phyloP scores from a whole-genome alignment of 2,113 vertebrate species.

The Nothobranchius furzeri region DNA sequence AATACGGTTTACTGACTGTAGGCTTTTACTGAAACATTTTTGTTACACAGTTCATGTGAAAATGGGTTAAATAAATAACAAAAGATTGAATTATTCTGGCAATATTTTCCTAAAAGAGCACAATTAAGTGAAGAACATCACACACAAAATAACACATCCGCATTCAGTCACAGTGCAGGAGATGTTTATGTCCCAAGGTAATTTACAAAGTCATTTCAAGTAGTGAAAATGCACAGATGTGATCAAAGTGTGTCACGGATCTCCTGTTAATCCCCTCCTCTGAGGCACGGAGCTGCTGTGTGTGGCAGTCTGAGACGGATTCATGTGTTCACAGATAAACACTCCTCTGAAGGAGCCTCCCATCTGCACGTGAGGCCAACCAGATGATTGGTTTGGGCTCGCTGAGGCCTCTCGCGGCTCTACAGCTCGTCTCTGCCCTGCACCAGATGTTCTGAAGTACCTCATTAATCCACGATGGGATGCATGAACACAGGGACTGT shows the following conservation, averaged over 20 bases:
- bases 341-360: slow-evolving; percentile 10
- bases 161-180: no score
- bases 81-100: no score
- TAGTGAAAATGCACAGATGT: neutral
- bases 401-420: slow-evolving; percentile 45
- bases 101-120: no score
- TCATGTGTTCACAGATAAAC: slow-evolving; percentile 36
- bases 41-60: no score
- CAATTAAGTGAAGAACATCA: no score
- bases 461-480: slow-evolving; percentile 46
- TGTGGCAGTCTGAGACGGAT: slow-evolving; percentile 13
- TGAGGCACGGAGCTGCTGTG: neutral
- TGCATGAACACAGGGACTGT: slow-evolving; percentile 35
- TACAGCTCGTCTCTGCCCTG: slow-evolving; percentile 25
- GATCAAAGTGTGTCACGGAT: neutral
- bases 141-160: no score
- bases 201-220: neutral
- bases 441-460: slow-evolving; percentile 43
- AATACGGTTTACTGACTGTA: no score
- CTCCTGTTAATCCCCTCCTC: neutral
- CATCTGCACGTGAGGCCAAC: slow-evolving; percentile 45
- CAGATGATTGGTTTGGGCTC: slow-evolving; percentile 40
- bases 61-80: no score
- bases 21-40: no score
- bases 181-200: neutral